Conservation (phyloP, 2,888 invertebrate species). For the Pheosia gnoma region DNA sequence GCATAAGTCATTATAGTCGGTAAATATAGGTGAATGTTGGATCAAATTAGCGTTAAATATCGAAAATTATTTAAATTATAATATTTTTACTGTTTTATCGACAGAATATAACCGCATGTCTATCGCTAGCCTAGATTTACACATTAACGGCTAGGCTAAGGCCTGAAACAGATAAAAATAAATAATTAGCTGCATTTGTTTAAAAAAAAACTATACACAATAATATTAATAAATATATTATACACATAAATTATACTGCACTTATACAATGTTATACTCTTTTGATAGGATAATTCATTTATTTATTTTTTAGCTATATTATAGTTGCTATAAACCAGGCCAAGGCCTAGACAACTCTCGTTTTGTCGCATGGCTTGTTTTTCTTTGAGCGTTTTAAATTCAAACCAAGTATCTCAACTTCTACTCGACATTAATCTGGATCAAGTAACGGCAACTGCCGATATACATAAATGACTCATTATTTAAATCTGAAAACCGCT, state of each 20-base stretch:
- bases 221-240: too few species aligned
- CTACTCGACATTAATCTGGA: constrained; percentile 16
- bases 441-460: constrained; percentile 18
- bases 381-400: constrained; percentile 18
- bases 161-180: constrained; percentile 10
- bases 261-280: neutral
- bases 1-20: constrained; percentile 47
- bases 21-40: constrained; percentile 30
- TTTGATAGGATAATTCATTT: neutral
- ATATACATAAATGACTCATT: constrained; percentile 19
- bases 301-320: constrained; percentile 3
- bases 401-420: constrained; percentile 21
- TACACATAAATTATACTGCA: too few species aligned
- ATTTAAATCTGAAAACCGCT: constrained; percentile 30
- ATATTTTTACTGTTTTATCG: constrained; percentile 20
- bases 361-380: constrained; percentile 33
- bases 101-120: constrained; percentile 66
- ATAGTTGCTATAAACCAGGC: constrained; percentile 9
- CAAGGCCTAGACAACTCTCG: constrained; percentile 19
- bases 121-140: constrained; percentile 21
- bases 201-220: neutral
- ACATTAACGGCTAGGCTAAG: constrained; percentile 7
- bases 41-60: constrained; percentile 42
- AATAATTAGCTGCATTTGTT: too few species aligned
- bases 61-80: constrained; percentile 35